Conservation (phyloP, 2,888 invertebrate species). For the Tuta absoluta region DNA sequence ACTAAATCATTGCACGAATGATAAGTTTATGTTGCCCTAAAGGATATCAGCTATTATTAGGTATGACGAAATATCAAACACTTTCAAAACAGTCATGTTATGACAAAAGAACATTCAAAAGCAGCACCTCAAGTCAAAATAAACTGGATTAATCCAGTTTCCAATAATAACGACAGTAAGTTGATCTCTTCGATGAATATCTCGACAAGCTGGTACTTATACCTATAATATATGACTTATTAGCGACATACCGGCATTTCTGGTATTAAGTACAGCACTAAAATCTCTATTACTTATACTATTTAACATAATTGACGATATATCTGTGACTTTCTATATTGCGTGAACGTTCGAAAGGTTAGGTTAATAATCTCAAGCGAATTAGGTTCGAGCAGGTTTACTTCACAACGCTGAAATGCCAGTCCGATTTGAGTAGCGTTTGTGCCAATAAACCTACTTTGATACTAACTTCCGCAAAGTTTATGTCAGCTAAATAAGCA, state of each 20-base stretch:
- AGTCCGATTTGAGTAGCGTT: not conserved
- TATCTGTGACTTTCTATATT: conserved; percentile 5
- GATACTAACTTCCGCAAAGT: conserved; percentile 15
- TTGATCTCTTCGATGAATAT: too few species aligned
- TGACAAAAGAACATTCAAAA: not conserved
- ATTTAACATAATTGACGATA: not conserved
- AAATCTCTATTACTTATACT: not conserved
- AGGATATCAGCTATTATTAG: conserved; percentile 6
- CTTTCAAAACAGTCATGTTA: not conserved
- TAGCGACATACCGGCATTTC: too few species aligned
- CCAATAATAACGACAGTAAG: too few species aligned
- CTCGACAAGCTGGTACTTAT: too few species aligned
- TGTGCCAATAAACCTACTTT: conserved; percentile 15
- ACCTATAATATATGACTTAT: too few species aligned
- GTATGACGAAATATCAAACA: not conserved
- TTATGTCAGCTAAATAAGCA: conserved; percentile 11
- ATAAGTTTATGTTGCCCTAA: conserved; percentile 9
- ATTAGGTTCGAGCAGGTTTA: not conserved
- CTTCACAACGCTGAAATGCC: conserved; percentile 6
- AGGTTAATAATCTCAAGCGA: conserved; percentile 8
- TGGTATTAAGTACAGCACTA: too few species aligned
- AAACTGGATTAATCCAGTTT: too few species aligned
- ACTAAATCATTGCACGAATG: conserved; percentile 9
- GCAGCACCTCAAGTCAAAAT: too few species aligned
- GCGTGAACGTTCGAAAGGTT: not conserved